Evolutionary conservation across 2,888 invertebrate genomes (phyloP), one percentile per base, ranked within the genome.

Genomic region (Cataglyphis altisquamis): DNA sequence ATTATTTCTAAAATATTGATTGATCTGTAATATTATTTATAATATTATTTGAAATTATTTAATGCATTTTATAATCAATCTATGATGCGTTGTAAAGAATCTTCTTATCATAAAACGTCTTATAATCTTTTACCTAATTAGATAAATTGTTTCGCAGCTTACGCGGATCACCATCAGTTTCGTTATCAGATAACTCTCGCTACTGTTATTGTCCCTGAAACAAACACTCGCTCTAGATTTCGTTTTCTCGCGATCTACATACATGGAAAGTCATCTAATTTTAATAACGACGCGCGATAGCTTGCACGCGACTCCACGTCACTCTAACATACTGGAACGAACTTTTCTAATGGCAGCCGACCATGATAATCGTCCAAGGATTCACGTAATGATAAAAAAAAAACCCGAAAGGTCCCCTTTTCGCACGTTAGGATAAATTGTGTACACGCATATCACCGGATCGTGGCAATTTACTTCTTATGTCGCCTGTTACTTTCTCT

Each of bases 381-480:
- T 78, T 25, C 45, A 36, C 45, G 10, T 36, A 21, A 45, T 60
- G 78, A 25, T 60, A 60, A 45, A 70, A 78, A 60, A 78, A 21
- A 60, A 15, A 32, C 12, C 32, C 52, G 15, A 77, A 67, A 67
- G 15, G 21, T 70, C 48, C 18, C 32, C n/a, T 83, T 84, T 73
- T 74, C 36, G 63, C 64, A 32, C 70, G 68, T 48, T 55, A 39
- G 32, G 81, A 88, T 87, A 87, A 70, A 84, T 84, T 77, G 74
- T 52, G 15, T 41, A 77, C 64, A 82, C 62, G 66, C 72, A 57
- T 62, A 60, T 80, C 70, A 70, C 86, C 86, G 86, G 90, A 91
- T 87, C 86, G 84, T 63, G 67, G 83, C 84, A 89, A 90, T 90
- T 89, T 90, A 80, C 85, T 89, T 90, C 89, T 88, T 87, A 84